Evolutionary conservation across 2,797 vertebrate genomes (phyloP).

Genomic region (Tachyglossus aculeatus): DNA sequence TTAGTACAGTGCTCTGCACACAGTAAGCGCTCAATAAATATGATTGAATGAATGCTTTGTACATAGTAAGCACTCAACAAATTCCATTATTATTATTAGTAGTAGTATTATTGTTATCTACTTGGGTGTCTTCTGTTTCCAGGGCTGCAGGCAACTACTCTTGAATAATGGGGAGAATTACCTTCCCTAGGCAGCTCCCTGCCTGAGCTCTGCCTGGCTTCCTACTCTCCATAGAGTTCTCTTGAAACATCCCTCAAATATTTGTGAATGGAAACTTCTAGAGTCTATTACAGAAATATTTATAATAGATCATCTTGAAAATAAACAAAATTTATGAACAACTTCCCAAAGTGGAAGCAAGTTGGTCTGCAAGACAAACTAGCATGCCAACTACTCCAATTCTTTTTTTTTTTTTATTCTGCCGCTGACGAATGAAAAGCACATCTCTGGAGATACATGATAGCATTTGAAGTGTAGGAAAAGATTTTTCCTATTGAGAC

Average conservation of each 20-base stretch:
- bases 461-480: constrained; percentile 21
- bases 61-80: no score
- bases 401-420: constrained; percentile 24
- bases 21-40: no score
- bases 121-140: no score
- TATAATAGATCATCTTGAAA: constrained; percentile 15
- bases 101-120: no score
- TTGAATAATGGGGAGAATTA: no score
- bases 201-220: no score
- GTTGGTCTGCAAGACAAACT: constrained; percentile 29
- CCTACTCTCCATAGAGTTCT: background rate
- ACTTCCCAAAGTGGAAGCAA: constrained; percentile 24
- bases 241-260: background rate
- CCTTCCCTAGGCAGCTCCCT: no score
- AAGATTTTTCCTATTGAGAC: constrained; percentile 8
- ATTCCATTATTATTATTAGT: no score
- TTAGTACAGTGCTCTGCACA: no score
- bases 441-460: background rate
- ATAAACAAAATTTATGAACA: constrained; percentile 29
- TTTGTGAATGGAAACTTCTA: constrained; percentile 28
- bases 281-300: constrained; percentile 26
- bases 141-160: no score
- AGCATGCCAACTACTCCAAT: background rate
- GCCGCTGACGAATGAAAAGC: background rate
- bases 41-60: no score